Evolutionary conservation across 2,888 invertebrate species (phyloP), one percentile per base, ranked within the genome.

Genomic region (Terebella lapidaria): DNA sequence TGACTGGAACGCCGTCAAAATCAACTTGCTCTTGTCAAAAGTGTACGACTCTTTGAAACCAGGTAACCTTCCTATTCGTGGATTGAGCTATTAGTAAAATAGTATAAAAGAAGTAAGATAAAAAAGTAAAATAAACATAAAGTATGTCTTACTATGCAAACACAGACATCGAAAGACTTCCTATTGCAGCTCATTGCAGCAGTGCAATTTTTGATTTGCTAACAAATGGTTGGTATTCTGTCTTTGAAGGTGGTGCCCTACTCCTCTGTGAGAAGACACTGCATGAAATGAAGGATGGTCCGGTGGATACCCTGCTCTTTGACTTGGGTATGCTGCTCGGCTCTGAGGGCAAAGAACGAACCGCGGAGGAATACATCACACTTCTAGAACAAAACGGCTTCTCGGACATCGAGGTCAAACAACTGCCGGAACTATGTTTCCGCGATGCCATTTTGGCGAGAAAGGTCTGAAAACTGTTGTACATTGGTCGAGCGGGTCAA

Each of bases 161-260:
- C n/a, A n/a, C n/a, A n/a, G n/a, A n/a, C n/a, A n/a, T n/a, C n/a
- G n/a, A n/a, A n/a, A n/a, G n/a, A n/a, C n/a, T n/a, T n/a, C n/a
- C n/a, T n/a, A n/a, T n/a, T n/a, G n/a, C n/a, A n/a, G n/a, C n/a
- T n/a, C n/a, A n/a, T n/a, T n/a, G n/a, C n/a, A n/a, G n/a, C n/a
- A n/a, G n/a, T n/a, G n/a, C n/a, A n/a, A n/a, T n/a, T n/a, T n/a
- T n/a, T n/a, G n/a, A n/a, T n/a, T n/a, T n/a, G n/a, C n/a, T n/a
- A n/a, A n/a, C n/a, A n/a, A n/a, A n/a, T n/a, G n/a, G n/a, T n/a
- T n/a, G n/a, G n/a, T n/a, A n/a, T n/a, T n/a, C n/a, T n/a, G n/a
- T n/a, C n/a, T n/a, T n/a, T n/a, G n/a, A 15, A 72, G 72, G 72
- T 58, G 72, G 72, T 4, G 66, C 67, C 53, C 45, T 72, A 29